phyloP scores from a whole-genome alignment of 1,140 invertebrate species.

The Reticulitermes speratus region DNA sequence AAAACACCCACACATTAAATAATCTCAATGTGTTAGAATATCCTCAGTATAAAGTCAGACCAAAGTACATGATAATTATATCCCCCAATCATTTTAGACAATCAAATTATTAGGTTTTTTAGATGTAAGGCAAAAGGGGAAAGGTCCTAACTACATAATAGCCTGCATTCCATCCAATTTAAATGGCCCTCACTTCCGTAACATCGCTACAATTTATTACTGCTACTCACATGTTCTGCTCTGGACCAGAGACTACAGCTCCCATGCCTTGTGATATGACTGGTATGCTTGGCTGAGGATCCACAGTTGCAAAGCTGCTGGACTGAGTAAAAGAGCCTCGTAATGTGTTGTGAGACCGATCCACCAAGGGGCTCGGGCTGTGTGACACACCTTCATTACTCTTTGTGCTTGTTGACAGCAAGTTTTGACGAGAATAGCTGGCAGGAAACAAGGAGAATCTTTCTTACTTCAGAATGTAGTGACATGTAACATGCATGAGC shows the following conservation, averaged over 20 bases:
- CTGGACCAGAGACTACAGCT: not conserved
- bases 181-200: not conserved
- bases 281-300: not conserved
- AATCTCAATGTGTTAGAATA: too few species aligned
- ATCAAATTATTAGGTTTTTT: too few species aligned
- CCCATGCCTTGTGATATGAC: not conserved
- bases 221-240: not conserved
- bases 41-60: too few species aligned
- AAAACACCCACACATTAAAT: too few species aligned
- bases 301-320: not conserved
- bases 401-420: constrained; percentile 70
- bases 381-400: constrained; percentile 55
- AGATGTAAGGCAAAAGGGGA: too few species aligned
- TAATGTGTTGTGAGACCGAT: constrained; percentile 52
- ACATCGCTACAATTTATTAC: not conserved
- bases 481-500: too few species aligned
- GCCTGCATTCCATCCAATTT: not conserved
- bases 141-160: not conserved
- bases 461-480: not conserved
- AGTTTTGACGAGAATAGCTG: constrained; percentile 83
- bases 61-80: too few species aligned
- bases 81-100: too few species aligned
- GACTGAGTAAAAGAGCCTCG: constrained; percentile 36
- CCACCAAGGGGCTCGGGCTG: constrained; percentile 45
- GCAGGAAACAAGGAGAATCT: constrained; percentile 39